Base-by-base conservation (phyloP, 2,113 vertebrate species). In the Hyla sarda region DNA sequence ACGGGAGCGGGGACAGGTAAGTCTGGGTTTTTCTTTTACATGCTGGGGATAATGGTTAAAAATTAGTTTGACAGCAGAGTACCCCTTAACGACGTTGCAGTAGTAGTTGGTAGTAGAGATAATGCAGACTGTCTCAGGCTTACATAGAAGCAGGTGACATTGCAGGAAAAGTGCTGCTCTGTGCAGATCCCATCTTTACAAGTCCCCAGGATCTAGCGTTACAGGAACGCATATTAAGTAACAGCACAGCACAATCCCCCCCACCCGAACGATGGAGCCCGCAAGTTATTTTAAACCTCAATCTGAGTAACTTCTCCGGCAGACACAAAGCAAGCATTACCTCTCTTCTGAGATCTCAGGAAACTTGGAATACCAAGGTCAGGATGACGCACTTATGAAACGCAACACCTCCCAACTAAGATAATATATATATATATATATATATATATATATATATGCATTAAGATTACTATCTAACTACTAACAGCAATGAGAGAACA, bases 191-290 rank as follows among this genome's bases (percentile, higher is more conserved):
- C 30, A n/a, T 82, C 47, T 82, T 82, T 71, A 82, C 60, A 82
- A 71, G 62, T 82, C 65, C 62, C 81, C 48, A 82, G 30, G 65
- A 79, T 71, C 81, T 72, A 69, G 6, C 23, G 41, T 72, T 52
- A 72, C 81, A 82, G 65, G 54, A 52, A 32, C 48, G 54, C 76
- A 72, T 82, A 71, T 82, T 82, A 82, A 72, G 32, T 82, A 56
- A 30, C 81, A 41, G 65, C 56, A 25, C 77, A 62, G 34, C 65
- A 54, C 48, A 72, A 71, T 34, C 81, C 62, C n/a, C n/a, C n/a
- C n/a, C n/a, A n/a, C 62, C 65, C 28, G 9, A 71, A 48, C 30
- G 13, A 37, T 17, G 32, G 45, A 71, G 79, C 14, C 65, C 30
- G 5, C 52, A 14, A 79, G 76, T 79, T 79, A 58, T 79, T 79